Conservation (phyloP, 1,140 invertebrate genomes). For the Drosophila pallidifrons region DNA sequence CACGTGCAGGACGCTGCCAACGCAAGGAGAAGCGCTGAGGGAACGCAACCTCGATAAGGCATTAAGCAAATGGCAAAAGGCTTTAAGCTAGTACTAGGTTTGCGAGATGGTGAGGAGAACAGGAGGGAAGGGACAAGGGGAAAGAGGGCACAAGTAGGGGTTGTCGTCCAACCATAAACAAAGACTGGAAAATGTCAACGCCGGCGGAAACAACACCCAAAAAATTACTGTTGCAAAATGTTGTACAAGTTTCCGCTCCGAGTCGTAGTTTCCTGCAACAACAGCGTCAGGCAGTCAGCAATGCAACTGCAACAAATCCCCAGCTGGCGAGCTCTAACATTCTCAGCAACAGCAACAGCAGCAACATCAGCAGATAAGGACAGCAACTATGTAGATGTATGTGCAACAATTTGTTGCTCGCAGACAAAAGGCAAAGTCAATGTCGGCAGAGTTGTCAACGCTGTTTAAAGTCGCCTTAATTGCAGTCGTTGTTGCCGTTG, state of each 20-base stretch:
- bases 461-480: conserved; percentile 80
- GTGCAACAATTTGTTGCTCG: conserved; percentile 75
- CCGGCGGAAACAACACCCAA: conserved; percentile 81
- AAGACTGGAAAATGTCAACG: conserved; percentile 69
- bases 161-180: conserved; percentile 65
- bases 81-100: conserved; percentile 45
- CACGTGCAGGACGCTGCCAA: conserved; percentile 43
- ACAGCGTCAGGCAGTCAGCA: conserved; percentile 31
- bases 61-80: conserved; percentile 70
- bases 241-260: conserved; percentile 76
- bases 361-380: conserved; percentile 16
- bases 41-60: conserved; percentile 50
- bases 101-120: not conserved
- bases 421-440: conserved; percentile 72
- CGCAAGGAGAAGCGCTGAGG: not conserved
- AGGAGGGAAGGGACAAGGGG: conserved; percentile 8
- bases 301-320: conserved; percentile 65
- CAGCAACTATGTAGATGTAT: conserved; percentile 62
- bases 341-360: conserved; percentile 27
- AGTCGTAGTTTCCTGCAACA: conserved; percentile 65
- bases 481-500: conserved; percentile 58
- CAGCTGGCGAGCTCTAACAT: conserved; percentile 68
- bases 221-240: conserved; percentile 83
- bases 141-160: not conserved
- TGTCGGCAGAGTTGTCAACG: conserved; percentile 79